Evolutionary conservation across 2,888 invertebrate species (phyloP), one percentile per base, ranked within the genome.

Genomic region (Brenthis ino): DNA sequence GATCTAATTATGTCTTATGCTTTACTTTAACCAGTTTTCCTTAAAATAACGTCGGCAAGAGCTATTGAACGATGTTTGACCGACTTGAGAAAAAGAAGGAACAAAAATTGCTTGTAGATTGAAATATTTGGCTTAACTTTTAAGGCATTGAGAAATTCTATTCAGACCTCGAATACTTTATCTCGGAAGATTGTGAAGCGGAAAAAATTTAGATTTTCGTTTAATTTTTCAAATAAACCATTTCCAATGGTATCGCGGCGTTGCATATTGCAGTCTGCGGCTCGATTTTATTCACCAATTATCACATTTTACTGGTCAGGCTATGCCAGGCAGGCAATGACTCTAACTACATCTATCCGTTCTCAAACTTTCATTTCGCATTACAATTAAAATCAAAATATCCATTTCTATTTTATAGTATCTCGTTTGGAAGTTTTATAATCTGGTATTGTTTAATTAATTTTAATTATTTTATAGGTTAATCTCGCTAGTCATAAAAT

Each of bases 271-370:
- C 73, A 70, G 77, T 76, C 77, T 76, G 76, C 76, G 69, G 65
- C 76, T 77, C 73, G 73, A 77, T 80, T 82, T 79, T 81, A 78
- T 76, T 74, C 72, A 76, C 71, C 76, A 80, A 80, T 82, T 82
- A 82, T 72, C 79, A 79, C 75, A 70, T 75, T 76, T 75, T 64
- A 43, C 69, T 50, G 67, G 65, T 57, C 56, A 58, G 54, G 61
- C 65, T 28, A 28, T 28, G 28, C 28, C 4, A 4, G 28, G 4
- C 28, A 28, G 28, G 28, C 53, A 74, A 73, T 64, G 60, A 16
- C 24, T 51, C 58, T 71, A 73, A 70, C 66, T 65, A 60, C 37
- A 51, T 55, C 65, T 69, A 68, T 69, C 65, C 60, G 56, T 67
- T 65, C 43, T 60, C 20, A 43, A 20, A 63, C 64, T 66, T 71